phyloP scores from a whole-genome alignment of 2,888 invertebrate species.

The Pseudococcus jackbeardsleyi region DNA sequence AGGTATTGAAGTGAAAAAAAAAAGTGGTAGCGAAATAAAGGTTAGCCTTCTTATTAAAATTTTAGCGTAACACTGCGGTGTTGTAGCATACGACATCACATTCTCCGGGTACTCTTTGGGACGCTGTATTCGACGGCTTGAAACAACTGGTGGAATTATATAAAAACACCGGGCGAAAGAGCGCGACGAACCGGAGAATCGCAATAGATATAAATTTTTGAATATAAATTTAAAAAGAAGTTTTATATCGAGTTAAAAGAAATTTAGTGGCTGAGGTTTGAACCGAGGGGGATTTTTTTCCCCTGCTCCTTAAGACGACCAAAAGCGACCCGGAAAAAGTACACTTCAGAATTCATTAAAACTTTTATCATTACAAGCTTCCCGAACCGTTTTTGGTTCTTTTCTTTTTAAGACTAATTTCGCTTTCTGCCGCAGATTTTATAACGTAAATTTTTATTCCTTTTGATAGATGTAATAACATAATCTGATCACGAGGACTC shows the following conservation, averaged over 20 bases:
- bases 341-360: slow-evolving; percentile 64
- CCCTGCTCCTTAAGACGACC: slow-evolving; percentile 41
- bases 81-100: neutral
- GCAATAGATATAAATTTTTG: slow-evolving; percentile 63
- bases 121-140: neutral
- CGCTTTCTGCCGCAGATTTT: slow-evolving; percentile 50
- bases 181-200: slow-evolving; percentile 52
- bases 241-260: slow-evolving; percentile 63
- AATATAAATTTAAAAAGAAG: slow-evolving; percentile 63
- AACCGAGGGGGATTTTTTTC: slow-evolving; percentile 53
- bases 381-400: slow-evolving; percentile 54
- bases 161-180: neutral
- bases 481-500: slow-evolving; percentile 61
- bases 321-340: slow-evolving; percentile 59
- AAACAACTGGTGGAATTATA: slow-evolving; percentile 51
- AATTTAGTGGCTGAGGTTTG: slow-evolving; percentile 61
- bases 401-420: slow-evolving; percentile 61
- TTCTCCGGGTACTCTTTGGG: neutral
- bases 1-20: neutral
- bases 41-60: slow-evolving; percentile 52
- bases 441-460: slow-evolving; percentile 51
- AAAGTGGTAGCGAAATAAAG: slow-evolving; percentile 47
- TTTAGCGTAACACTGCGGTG: slow-evolving; percentile 8
- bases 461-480: slow-evolving; percentile 63
- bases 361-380: slow-evolving; percentile 63